Conservation (phyloP, 2,113 vertebrate species). For the Ctenodactylus gundi region DNA sequence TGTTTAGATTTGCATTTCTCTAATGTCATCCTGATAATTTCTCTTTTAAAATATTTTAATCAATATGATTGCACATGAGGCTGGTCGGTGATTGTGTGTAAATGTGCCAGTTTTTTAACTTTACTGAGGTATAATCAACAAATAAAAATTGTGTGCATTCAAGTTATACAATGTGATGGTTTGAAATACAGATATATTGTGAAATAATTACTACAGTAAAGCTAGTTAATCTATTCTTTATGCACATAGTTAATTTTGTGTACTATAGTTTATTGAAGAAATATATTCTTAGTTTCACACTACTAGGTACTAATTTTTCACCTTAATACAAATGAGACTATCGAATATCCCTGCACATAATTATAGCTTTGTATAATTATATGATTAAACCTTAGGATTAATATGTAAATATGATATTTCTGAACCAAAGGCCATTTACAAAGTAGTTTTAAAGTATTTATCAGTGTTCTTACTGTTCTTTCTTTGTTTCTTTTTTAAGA, state of each 20-base stretch:
- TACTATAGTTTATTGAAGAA: background rate
- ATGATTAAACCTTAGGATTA: background rate
- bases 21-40: too few relatives aligned
- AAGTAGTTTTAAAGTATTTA: background rate
- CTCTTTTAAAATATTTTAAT: conserved; percentile 6
- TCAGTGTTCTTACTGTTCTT: background rate
- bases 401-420: conserved; percentile 7
- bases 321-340: background rate
- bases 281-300: background rate
- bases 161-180: background rate
- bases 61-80: background rate
- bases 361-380: background rate
- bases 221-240: background rate
- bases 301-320: background rate
- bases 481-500: too few relatives aligned
- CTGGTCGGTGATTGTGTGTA: background rate
- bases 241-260: background rate
- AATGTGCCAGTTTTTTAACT: background rate
- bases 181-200: background rate
- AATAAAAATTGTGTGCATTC: background rate
- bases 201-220: background rate
- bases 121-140: background rate
- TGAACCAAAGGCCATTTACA: conserved; percentile 5
- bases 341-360: background rate
- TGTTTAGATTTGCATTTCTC: too few relatives aligned